phyloP scores from a whole-genome alignment of 2,888 invertebrate genomes.

The Allolobophora icterica region DNA sequence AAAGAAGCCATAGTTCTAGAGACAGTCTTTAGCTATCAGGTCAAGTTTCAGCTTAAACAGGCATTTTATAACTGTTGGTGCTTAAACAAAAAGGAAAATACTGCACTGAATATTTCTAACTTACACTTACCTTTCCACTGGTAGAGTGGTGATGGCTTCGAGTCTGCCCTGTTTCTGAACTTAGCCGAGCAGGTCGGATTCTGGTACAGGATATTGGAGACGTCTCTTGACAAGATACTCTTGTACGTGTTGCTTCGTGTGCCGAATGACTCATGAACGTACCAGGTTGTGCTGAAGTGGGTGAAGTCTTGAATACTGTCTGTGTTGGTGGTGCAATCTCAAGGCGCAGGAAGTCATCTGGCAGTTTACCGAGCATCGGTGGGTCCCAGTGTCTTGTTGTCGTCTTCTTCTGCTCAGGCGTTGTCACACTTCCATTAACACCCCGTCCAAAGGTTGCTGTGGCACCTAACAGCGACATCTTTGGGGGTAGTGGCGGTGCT shows the following conservation, averaged over 20 bases:
- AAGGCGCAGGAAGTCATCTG: slow-evolving; percentile 77
- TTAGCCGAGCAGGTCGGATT: neutral
- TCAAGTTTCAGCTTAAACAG: neutral
- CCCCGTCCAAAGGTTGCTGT: slow-evolving; percentile 34
- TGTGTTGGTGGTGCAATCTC: slow-evolving; percentile 1
- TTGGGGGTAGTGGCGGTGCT: slow-evolving; percentile 38
- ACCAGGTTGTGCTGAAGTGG: neutral
- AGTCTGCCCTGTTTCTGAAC: neutral
- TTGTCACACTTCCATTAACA: neutral
- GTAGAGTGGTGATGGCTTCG: slow-evolving; percentile 1
- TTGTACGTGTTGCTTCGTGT: slow-evolving; percentile 65
- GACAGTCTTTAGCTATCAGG: neutral
- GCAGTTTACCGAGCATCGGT: slow-evolving; percentile 78
- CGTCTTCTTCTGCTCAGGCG: neutral
- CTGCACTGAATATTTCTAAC: neutral
- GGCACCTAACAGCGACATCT: slow-evolving; percentile 39
- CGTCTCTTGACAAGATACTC: slow-evolving; percentile 66
- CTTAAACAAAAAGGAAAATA: neutral
- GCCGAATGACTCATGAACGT: slow-evolving; percentile 37
- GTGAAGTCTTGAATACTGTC: slow-evolving; percentile 13
- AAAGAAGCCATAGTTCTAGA: neutral
- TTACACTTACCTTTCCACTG: slow-evolving; percentile 1
- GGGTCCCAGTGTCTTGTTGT: slow-evolving; percentile 74
- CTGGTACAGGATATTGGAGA: slow-evolving; percentile 36
- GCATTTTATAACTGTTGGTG: neutral